Evolutionary conservation across 2,113 vertebrate species (phyloP).

Genomic region (Paramisgurnus dabryanus): DNA sequence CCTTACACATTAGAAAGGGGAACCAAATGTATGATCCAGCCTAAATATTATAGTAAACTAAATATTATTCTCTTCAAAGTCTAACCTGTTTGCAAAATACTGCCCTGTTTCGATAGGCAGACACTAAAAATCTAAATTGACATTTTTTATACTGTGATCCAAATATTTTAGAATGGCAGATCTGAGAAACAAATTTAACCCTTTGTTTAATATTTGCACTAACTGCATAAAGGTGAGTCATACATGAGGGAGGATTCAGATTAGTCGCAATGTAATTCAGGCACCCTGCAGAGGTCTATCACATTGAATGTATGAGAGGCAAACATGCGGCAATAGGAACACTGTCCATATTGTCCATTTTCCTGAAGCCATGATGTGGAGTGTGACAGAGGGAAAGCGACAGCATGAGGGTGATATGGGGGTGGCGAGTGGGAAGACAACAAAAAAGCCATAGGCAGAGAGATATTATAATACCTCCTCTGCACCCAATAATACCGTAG

Average conservation of each 20-base stretch:
- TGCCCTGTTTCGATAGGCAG: no score
- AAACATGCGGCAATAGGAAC: not conserved
- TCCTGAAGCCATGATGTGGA: conserved; percentile 23
- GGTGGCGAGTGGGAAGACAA: conserved; percentile 2
- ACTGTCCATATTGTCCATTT: conserved; percentile 6
- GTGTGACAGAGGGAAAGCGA: conserved; percentile 21
- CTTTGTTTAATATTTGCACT: no score
- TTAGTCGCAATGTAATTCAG: not conserved
- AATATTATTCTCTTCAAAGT: no score
- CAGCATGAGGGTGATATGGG: conserved; percentile 10
- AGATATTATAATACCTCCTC: conserved; percentile 23
- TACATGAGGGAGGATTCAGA: not conserved
- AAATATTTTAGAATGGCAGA: no score
- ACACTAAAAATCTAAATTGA: no score
- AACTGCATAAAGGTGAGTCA: conserved; percentile 14
- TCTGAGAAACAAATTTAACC: no score
- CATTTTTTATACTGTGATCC: no score
- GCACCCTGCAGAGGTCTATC: conserved; percentile 23
- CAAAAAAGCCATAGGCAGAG: not conserved
- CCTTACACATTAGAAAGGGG: no score
- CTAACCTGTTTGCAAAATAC: no score
- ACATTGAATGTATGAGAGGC: not conserved
- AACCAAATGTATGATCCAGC: no score
- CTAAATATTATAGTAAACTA: no score
- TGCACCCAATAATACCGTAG: conserved; percentile 45